Conservation (phyloP, 2,888 invertebrate genomes). For the Blera fallax region DNA sequence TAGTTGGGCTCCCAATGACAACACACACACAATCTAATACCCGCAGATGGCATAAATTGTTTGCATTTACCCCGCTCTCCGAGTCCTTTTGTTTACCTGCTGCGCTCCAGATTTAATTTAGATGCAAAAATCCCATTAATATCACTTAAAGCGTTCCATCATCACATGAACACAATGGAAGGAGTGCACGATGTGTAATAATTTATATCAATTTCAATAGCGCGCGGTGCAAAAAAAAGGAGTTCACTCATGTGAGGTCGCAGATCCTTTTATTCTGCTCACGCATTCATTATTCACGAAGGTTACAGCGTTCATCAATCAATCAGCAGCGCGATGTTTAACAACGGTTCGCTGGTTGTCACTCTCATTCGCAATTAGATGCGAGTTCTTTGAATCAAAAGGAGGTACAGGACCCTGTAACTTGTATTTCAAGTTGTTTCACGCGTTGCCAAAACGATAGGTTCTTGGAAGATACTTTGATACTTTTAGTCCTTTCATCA, state of each 20-base stretch:
- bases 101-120: not conserved
- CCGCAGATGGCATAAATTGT: conserved; percentile 4
- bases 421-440: no score
- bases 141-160: conserved; percentile 10
- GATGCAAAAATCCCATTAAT: conserved; percentile 20
- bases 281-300: not conserved
- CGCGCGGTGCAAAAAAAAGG: not conserved
- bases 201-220: conserved; percentile 25
- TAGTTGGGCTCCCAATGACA: no score
- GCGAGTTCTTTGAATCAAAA: not conserved
- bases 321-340: not conserved
- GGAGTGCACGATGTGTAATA: not conserved
- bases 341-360: conserved; percentile 9
- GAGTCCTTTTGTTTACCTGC: not conserved
- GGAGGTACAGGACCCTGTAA: not conserved
- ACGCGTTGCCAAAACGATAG: no score
- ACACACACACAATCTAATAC: not conserved
- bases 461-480: not conserved
- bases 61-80: not conserved
- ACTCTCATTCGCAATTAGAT: conserved; percentile 17
- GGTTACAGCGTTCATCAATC: conserved; percentile 20
- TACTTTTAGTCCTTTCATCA: not conserved
- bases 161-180: not conserved
- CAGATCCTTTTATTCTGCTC: conserved; percentile 5
- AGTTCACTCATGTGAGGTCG: not conserved